phyloP scores from a whole-genome alignment of 1,140 invertebrate species.

The Zaprionus africanus region DNA sequence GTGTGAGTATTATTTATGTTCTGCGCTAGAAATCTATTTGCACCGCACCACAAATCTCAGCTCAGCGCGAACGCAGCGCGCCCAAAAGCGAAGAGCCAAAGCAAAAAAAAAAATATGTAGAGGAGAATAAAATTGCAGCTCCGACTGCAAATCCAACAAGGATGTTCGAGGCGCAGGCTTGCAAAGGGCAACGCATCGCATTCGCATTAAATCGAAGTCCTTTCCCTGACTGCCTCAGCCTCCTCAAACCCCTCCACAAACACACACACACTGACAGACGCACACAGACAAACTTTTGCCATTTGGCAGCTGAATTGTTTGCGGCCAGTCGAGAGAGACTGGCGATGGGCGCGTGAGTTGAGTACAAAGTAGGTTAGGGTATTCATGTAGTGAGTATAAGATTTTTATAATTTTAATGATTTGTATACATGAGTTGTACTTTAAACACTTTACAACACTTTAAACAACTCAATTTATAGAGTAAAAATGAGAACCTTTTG shows the following conservation, averaged over 20 bases:
- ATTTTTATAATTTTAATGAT: neutral
- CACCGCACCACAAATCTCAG: conserved; percentile 83
- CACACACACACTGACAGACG: conserved; percentile 22
- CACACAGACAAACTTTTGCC: conserved; percentile 53
- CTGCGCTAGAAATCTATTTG: conserved; percentile 83
- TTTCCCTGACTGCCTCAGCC: conserved; percentile 39
- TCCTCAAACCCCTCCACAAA: neutral
- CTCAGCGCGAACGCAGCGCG: conserved; percentile 68
- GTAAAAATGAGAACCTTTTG: too few species aligned
- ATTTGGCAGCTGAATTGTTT: conserved; percentile 72
- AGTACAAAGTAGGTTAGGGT: neutral
- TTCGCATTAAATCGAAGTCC: conserved; percentile 82
- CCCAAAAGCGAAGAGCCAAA: conserved; percentile 5
- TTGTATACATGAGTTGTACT: too few species aligned
- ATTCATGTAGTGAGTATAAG: neutral
- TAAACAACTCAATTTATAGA: too few species aligned
- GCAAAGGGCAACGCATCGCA: conserved; percentile 64
- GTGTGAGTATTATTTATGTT: conserved; percentile 81
- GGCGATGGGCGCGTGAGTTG: conserved; percentile 52
- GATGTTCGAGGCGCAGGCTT: conserved; percentile 29
- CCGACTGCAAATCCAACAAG: conserved; percentile 39
- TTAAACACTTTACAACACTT: too few species aligned
- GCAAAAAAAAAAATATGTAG: conserved; percentile 30
- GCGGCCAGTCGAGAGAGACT: conserved; percentile 32
- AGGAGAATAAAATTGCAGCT: conserved; percentile 37